phyloP scores from a whole-genome alignment of 2,113 vertebrate species.

The Apaloderma vittatum region DNA sequence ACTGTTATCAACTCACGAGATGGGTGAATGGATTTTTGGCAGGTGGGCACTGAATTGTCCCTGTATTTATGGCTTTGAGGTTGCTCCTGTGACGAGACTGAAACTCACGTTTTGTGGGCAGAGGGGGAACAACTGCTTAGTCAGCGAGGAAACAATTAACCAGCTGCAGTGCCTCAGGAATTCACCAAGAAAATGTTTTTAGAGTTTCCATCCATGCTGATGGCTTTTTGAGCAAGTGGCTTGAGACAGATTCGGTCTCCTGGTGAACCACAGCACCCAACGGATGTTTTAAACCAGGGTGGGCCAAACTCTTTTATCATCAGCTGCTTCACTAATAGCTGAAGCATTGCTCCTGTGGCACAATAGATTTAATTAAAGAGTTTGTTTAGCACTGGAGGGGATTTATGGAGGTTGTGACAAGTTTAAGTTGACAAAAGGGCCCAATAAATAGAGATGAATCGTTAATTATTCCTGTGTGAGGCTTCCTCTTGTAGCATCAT shows the following conservation, averaged over 20 bases:
- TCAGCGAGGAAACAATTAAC: neutral
- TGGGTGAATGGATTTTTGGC: neutral
- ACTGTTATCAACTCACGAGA: neutral
- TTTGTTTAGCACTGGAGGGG: slow-evolving; percentile 19
- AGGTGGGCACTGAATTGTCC: neutral
- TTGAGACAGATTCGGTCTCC: neutral
- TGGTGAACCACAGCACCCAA: neutral
- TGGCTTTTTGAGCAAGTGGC: neutral
- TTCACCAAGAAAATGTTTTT: neutral
- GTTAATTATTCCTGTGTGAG: slow-evolving; percentile 19
- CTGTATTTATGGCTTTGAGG: neutral
- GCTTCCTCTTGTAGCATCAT: neutral
- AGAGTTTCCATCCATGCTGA: neutral
- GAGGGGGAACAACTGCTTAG: neutral
- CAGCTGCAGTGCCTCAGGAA: neutral
- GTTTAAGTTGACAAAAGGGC: slow-evolving; percentile 39
- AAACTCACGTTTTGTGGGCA: neutral
- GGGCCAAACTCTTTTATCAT: neutral
- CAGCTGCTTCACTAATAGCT: neutral
- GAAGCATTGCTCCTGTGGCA: neutral
- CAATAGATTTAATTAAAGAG: slow-evolving; percentile 38
- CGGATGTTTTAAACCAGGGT: neutral
- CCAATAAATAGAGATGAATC: slow-evolving; percentile 41
- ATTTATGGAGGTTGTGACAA: slow-evolving; percentile 50
- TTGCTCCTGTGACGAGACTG: neutral